Conservation (phyloP, 2,797 vertebrate species). For the Acanthurus lineatus region DNA sequence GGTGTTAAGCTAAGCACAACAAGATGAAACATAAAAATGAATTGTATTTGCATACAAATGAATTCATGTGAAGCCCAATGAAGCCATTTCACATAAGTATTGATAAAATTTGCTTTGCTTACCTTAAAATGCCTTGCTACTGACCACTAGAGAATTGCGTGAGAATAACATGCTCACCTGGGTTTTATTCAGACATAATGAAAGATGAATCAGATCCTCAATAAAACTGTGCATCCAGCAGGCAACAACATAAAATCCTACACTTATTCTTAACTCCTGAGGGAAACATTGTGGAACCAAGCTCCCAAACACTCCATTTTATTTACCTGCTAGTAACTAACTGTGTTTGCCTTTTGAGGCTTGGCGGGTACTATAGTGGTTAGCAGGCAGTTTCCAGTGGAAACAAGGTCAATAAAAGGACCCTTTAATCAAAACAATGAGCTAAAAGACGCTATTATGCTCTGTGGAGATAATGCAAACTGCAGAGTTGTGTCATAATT, state of each 20-base stretch:
- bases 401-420: constrained; percentile 4
- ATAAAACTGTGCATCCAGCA: neutral
- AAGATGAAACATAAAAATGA: neutral
- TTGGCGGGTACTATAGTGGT: neutral
- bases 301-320: neutral
- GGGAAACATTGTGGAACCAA: neutral
- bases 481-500: neutral
- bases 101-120: neutral
- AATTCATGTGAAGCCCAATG: neutral
- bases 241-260: neutral
- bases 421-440: neutral
- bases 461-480: neutral
- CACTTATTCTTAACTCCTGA: neutral
- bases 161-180: neutral
- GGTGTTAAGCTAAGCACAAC: neutral
- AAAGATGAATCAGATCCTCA: neutral
- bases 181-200: neutral
- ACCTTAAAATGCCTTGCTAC: neutral
- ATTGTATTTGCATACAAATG: neutral
- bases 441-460: neutral
- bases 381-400: neutral
- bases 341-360: neutral
- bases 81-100: neutral
- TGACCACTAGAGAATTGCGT: neutral
- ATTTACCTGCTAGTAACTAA: neutral